Base-by-base conservation (phyloP, 2,888 invertebrate genomes). In the Calameuta idolon region DNA sequence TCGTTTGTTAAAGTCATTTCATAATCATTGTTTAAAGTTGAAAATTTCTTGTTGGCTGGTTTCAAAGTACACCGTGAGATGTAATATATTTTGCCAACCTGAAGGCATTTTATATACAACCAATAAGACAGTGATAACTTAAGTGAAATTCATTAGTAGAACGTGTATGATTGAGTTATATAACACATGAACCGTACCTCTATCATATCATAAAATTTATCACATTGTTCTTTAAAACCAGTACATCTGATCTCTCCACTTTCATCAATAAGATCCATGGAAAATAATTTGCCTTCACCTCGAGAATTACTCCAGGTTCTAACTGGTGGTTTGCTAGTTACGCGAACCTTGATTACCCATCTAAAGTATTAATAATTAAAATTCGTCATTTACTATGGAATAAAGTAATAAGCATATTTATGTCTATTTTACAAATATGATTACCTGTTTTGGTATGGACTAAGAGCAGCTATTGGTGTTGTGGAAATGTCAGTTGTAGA, bases 221-320 rank as follows among this genome's bases (percentile, higher is more conserved):
- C 98, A 81, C 96, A 96, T 84, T 95, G 94, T 77, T 96, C 96
- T 84, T 95, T 96, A 90, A 99, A 99, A 3, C 95, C 98, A 0
- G 98, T 98, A 69, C 96, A 96, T 81, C 97, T 93, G 83, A 99
- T 98, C 92, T 99, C 98, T 3, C 98, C 98, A 80, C 95, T 96
- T 87, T 98, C 98, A 91, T 99, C 99, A 80, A 97, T 93, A n/a
- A 99, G 92, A 91, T 98, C 98, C 93, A 98, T 95, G 81, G 95
- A 97, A 91, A 99, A 99, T 3, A 99, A 93, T 90, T 97, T 97
- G 0, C 99, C 99, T 91, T 98, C 98, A 0, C 98, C 98, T 79
- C 95, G 94, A 0, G 97, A 95, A 92, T 99, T 99, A 81, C 95
- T 97, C 97, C 98, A 99, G 0, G 95, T 96, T 79, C 97, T 94